Evolutionary conservation across 1,140 invertebrate species (phyloP).

Genomic region (Rhopalosiphum padi): DNA sequence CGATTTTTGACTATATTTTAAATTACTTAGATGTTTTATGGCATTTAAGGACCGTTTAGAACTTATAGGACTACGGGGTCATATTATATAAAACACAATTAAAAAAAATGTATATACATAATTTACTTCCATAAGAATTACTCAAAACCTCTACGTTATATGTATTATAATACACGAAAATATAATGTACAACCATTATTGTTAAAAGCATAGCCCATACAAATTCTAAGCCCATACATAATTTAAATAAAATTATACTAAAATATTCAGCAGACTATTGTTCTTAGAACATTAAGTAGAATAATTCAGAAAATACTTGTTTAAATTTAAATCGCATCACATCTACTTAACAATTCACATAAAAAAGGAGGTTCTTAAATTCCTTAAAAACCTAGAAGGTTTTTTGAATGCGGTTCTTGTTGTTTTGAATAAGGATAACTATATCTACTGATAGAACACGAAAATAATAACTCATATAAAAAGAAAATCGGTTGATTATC

Average conservation of each 20-base stretch:
- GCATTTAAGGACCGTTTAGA: neutral
- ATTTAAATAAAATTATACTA: conserved; percentile 20
- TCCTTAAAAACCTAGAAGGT: neutral
- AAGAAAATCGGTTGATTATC: neutral
- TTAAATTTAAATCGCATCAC: neutral
- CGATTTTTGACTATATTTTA: neutral
- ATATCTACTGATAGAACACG: neutral
- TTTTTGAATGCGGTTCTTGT: neutral
- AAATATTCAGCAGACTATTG: neutral
- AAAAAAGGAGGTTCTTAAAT: neutral
- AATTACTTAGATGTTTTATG: neutral
- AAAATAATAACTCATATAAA: neutral
- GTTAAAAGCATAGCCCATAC: neutral
- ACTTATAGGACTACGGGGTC: neutral
- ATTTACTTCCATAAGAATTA: neutral
- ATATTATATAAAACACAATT: neutral
- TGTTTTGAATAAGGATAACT: neutral
- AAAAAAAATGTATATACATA: neutral
- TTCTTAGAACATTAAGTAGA: neutral
- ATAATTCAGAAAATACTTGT: conserved; percentile 1
- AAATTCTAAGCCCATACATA: neutral
- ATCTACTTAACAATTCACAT: neutral
- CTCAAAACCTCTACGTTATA: neutral
- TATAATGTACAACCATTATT: conserved; percentile 13
- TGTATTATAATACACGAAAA: neutral